Evolutionary conservation across 35 echinoderm and acorn worm species (phyloP).

Genomic region (Heliocidaris erythrogramma): DNA sequence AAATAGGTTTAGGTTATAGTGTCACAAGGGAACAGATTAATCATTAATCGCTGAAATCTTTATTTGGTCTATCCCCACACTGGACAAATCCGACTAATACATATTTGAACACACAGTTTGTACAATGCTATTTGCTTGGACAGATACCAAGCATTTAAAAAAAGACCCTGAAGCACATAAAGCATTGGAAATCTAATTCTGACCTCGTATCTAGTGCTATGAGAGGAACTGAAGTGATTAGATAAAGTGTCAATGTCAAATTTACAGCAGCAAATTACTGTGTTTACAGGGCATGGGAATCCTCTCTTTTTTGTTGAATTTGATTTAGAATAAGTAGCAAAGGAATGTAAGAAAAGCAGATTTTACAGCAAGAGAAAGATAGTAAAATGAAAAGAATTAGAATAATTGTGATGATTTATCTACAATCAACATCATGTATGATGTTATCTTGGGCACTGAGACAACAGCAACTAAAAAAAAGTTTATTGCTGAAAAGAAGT

Average conservation of each 20-base stretch:
- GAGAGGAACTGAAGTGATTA: background rate
- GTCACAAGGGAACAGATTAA: background rate
- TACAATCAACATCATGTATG: too few species aligned
- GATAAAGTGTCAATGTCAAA: slow-evolving; percentile 17
- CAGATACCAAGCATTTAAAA: background rate
- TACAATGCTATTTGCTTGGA: background rate
- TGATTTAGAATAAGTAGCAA: background rate
- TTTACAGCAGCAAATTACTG: background rate
- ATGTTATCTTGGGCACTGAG: too few species aligned
- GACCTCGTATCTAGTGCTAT: background rate
- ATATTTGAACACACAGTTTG: background rate
- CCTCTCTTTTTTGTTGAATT: background rate
- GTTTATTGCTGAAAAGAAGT: too few species aligned
- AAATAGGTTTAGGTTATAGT: background rate
- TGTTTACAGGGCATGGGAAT: background rate
- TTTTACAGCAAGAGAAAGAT: background rate
- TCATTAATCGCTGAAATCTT: background rate
- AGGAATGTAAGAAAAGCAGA: background rate
- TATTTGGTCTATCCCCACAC: background rate
- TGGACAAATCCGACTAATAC: background rate
- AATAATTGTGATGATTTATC: too few species aligned
- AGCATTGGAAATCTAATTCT: background rate
- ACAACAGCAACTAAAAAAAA: too few species aligned
- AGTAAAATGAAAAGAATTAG: background rate
- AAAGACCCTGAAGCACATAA: background rate